Conservation (phyloP, 2,888 invertebrate genomes). For the Helleia helle region DNA sequence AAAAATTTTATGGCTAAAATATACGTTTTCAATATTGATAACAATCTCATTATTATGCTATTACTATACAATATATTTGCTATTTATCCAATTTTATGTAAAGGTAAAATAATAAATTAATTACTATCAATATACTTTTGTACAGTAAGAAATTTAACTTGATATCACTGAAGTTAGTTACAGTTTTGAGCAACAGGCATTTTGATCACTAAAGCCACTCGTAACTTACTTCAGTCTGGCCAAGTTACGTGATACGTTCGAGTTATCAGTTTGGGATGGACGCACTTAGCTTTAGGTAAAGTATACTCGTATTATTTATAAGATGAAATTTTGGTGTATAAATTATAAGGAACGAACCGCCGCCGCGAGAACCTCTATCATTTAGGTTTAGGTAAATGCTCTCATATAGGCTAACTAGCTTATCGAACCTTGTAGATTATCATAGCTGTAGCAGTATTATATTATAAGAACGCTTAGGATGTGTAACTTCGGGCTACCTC, state of each 20-base stretch:
- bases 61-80: no score
- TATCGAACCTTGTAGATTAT: constrained; percentile 16
- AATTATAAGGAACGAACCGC: constrained; percentile 15
- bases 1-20: no score
- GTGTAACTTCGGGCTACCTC: constrained; percentile 54
- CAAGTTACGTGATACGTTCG: neutral
- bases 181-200: no score
- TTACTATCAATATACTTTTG: no score
- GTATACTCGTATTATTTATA: constrained; percentile 18
- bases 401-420: constrained; percentile 14
- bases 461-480: constrained; percentile 35
- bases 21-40: no score
- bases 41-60: no score
- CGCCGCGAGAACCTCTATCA: constrained; percentile 11
- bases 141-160: no score
- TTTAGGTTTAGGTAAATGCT: constrained; percentile 14
- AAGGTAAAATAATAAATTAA: no score
- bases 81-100: no score
- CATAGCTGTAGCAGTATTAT: constrained; percentile 68
- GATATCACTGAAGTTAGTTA: no score
- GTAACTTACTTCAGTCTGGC: no score
- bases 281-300: constrained; percentile 12
- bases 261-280: constrained; percentile 2
- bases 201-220: no score
- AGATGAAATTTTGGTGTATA: constrained; percentile 18